Percentiles rank a stretch among this genome's conserved stretches.
Conservation (phyloP, 1,140 invertebrate species). For the Sarcophaga peregrina region DNA sequence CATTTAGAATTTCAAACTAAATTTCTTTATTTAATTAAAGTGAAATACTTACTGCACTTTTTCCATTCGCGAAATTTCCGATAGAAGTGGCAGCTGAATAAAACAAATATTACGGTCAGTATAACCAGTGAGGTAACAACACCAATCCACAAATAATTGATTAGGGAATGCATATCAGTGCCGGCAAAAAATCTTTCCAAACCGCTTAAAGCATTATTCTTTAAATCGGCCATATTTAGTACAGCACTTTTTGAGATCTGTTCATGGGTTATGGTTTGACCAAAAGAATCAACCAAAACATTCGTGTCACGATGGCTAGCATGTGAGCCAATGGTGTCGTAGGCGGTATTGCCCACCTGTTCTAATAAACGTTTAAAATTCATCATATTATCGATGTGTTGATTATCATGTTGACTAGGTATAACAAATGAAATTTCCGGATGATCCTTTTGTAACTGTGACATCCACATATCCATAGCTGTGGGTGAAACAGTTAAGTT, state of each 20-base stretch:
- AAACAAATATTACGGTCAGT: slow-evolving; percentile 61
- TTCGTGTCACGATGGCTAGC: not conserved
- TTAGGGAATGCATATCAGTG: slow-evolving; percentile 60
- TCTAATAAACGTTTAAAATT: slow-evolving; percentile 60
- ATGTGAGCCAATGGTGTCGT: slow-evolving; percentile 41
- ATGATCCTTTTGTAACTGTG: slow-evolving; percentile 35
- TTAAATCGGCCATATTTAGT: slow-evolving; percentile 59
- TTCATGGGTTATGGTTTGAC: slow-evolving; percentile 58
- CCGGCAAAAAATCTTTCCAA: slow-evolving; percentile 52
- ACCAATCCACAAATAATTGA: slow-evolving; percentile 65
- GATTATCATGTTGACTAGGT: slow-evolving; percentile 59
- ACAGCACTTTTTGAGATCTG: slow-evolving; percentile 63
- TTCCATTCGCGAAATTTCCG: slow-evolving; percentile 65
- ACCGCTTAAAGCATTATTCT: slow-evolving; percentile 46
- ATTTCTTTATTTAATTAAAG: not conserved
- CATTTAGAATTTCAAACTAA: too few species aligned
- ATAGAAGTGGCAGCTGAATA: slow-evolving; percentile 65
- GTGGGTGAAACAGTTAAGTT: slow-evolving; percentile 59
- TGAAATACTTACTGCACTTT: slow-evolving; percentile 64
- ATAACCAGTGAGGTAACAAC: slow-evolving; percentile 61
- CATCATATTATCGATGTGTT: slow-evolving; percentile 61
- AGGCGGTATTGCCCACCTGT: slow-evolving; percentile 55
- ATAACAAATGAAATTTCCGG: slow-evolving; percentile 63
- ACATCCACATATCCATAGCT: slow-evolving; percentile 62
- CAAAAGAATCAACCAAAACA: slow-evolving; percentile 34